A percentile compares a stretch with the other conserved stretches of the same genome.
These are phyloP conservation scores for Lepidocolaptes lacrymiger DNA, from an alignment of 2,797 vertebrate species.

Conservation along the genomic window DNA sequence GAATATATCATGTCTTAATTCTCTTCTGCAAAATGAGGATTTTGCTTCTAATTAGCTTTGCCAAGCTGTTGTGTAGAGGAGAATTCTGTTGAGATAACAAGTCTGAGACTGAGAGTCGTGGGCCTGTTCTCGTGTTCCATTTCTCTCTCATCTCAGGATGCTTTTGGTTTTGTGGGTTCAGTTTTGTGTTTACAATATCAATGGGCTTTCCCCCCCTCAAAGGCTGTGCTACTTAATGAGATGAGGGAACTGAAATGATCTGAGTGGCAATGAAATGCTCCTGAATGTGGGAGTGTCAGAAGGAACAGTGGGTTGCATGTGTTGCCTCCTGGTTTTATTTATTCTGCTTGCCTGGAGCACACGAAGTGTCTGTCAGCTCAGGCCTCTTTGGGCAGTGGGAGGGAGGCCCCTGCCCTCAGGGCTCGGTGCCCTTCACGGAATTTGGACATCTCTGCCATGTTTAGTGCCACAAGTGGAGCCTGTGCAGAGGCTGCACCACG, in stretches of 20 bases:
- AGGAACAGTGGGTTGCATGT: neutral
- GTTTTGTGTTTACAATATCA: neutral
- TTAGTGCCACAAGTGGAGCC: rapidly evolving
- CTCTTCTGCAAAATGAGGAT: neutral
- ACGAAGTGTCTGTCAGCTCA: neutral
- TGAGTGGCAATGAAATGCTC: neutral
- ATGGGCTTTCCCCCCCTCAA: neutral
- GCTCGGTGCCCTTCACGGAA: neutral
- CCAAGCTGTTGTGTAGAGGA: neutral
- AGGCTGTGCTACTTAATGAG: neutral
- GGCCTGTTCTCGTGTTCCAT: neutral
- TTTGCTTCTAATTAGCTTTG: constrained; percentile 21
- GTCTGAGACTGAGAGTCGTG: neutral
- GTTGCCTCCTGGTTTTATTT: neutral
- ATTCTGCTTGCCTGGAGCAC: neutral
- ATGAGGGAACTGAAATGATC: neutral
- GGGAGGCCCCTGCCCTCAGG: neutral
- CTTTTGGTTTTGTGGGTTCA: neutral
- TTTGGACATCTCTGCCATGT: neutral
- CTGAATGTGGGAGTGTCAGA: neutral
- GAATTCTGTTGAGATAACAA: neutral
- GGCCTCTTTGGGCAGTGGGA: neutral
- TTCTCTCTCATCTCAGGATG: neutral
- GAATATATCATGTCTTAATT: neutral
- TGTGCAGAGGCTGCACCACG: neutral